A percentile compares a stretch with the other conserved stretches of the same genome.
phyloP scores from a whole-genome alignment of 2,797 vertebrate genomes.

The Tragelaphus oryx region DNA sequence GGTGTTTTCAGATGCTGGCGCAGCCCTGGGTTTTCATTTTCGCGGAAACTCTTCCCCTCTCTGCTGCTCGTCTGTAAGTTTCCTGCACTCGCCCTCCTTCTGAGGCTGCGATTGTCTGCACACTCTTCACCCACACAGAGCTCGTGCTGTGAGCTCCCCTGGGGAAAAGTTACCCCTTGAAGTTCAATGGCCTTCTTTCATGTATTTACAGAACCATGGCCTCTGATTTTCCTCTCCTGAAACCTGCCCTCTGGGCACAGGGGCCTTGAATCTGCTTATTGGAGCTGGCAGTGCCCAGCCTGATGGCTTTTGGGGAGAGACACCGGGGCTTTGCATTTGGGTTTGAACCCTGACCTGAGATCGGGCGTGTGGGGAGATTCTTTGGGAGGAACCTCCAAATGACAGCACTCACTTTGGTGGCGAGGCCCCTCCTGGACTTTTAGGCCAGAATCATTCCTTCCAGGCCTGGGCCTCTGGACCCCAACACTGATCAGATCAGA shows the following conservation, averaged over 20 bases:
- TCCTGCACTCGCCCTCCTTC: background rate
- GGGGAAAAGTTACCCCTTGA: background rate
- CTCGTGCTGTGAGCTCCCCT: background rate
- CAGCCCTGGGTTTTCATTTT: fast-evolving
- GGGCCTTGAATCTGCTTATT: fast-evolving
- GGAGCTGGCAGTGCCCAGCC: background rate
- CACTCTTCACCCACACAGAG: fast-evolving
- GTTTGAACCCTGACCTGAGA: background rate
- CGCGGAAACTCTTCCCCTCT: fast-evolving
- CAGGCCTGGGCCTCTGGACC: background rate
- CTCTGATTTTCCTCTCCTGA: background rate
- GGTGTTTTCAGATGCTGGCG: fast-evolving
- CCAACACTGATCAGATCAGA: background rate
- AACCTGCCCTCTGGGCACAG: background rate
- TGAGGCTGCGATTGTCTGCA: fast-evolving
- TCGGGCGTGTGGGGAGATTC: fast-evolving
- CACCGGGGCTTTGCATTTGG: background rate
- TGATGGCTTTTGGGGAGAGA: no score
- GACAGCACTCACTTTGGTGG: background rate
- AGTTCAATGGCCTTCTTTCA: background rate
- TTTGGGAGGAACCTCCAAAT: background rate
- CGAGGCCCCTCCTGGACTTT: background rate
- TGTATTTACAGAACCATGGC: background rate
- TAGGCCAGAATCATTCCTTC: no score
- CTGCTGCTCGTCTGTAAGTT: fast-evolving